These are phyloP conservation scores for Gopherus flavomarginatus DNA, from an alignment of 2,113 vertebrate species.

Conservation along the genomic window DNA sequence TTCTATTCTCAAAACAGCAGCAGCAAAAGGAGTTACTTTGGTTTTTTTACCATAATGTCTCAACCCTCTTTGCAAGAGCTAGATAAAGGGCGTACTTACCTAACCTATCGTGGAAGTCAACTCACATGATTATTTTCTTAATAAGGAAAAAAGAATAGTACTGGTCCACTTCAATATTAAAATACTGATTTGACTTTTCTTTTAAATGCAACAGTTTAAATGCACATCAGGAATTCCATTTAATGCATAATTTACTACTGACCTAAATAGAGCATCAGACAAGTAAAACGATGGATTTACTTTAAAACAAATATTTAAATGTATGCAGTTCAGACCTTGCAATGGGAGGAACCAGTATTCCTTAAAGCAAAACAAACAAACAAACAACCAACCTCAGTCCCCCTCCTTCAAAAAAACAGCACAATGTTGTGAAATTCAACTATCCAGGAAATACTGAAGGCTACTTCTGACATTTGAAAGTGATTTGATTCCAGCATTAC, in stretches of 20 bases:
- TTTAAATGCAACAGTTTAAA: not conserved
- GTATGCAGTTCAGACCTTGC: not conserved
- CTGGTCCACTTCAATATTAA: not conserved
- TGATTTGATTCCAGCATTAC: not conserved
- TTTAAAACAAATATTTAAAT: not conserved
- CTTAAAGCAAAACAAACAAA: not conserved
- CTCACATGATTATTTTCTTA: not conserved
- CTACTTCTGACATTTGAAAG: not conserved
- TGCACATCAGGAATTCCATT: not conserved
- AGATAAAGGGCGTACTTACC: not conserved
- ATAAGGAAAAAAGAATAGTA: not conserved
- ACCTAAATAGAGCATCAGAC: not conserved
- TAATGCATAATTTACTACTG: not conserved
- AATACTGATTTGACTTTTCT: not conserved
- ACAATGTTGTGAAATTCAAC: not conserved
- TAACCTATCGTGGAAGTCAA: not conserved
- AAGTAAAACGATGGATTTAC: not conserved
- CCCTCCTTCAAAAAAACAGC: accelerated
- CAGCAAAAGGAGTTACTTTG: not conserved
- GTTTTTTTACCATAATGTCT: not conserved
- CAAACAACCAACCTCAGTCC: not conserved
- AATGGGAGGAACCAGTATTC: not conserved
- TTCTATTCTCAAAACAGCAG: not conserved
- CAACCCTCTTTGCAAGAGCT: not conserved
- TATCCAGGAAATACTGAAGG: not conserved